Conservation (phyloP, 2,797 vertebrate species). For the Pseudotriccus pelzelni region DNA sequence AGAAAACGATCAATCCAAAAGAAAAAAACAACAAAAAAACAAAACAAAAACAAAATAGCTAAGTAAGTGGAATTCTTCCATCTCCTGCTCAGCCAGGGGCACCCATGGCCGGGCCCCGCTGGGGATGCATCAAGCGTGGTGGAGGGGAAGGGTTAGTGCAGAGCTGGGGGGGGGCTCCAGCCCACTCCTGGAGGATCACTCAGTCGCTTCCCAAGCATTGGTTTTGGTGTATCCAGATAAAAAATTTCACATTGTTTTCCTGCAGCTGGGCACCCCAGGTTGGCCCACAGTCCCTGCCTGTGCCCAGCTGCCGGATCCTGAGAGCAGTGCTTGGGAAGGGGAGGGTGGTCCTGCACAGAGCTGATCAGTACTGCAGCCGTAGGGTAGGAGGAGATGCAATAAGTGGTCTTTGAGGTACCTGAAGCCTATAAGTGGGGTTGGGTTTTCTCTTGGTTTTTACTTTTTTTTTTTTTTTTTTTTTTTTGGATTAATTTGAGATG, state of each 20-base stretch:
- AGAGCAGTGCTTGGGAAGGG: not conserved
- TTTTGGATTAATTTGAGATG: not conserved
- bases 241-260: not conserved
- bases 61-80: slow-evolving; percentile 81
- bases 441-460: not conserved
- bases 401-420: slow-evolving; percentile 54
- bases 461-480: not conserved
- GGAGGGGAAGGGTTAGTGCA: slow-evolving; percentile 59
- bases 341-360: slow-evolving; percentile 22
- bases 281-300: not conserved
- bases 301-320: not conserved
- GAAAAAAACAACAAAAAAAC: not conserved
- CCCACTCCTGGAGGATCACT: not conserved
- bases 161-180: not conserved
- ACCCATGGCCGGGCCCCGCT: slow-evolving; percentile 4
- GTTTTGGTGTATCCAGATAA: not conserved
- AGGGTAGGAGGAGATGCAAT: slow-evolving; percentile 43
- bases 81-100: slow-evolving; percentile 66
- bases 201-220: not conserved
- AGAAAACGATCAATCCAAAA: slow-evolving; percentile 59
- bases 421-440: slow-evolving; percentile 60
- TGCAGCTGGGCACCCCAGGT: not conserved
- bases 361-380: slow-evolving; percentile 17
- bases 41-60: not conserved
- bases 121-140: slow-evolving; percentile 79